Evolutionary conservation across 2,888 invertebrate genomes (phyloP).

Genomic region (Prosapia bicincta): DNA sequence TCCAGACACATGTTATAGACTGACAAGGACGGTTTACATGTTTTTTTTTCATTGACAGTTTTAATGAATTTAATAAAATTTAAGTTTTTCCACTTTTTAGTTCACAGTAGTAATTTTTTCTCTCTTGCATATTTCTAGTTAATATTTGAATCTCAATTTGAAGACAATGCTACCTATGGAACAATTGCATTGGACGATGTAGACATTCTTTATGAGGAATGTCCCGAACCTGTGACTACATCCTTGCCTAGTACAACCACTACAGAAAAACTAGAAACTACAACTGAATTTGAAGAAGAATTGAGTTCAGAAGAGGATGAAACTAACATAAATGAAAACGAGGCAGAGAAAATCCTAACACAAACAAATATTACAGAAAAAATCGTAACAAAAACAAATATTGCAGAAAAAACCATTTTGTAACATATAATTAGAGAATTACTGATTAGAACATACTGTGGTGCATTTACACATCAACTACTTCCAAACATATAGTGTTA

Average conservation of each 20-base stretch:
- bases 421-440: too few species aligned
- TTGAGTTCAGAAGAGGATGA: neutral
- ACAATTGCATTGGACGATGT: constrained; percentile 40
- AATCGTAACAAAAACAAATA: too few species aligned
- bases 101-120: too few species aligned
- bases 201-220: constrained; percentile 32
- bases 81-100: too few species aligned
- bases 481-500: too few species aligned
- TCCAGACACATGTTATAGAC: too few species aligned
- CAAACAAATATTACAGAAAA: neutral
- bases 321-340: neutral
- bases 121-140: constrained; percentile 31
- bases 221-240: constrained; percentile 14
- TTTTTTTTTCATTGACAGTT: too few species aligned
- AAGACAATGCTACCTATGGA: constrained; percentile 32
- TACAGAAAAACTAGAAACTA: neutral
- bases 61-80: neutral
- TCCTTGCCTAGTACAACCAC: neutral
- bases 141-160: constrained; percentile 39
- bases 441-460: too few species aligned
- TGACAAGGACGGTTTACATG: too few species aligned
- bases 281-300: neutral
- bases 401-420: too few species aligned
- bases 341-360: neutral
- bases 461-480: too few species aligned